A percentile compares a stretch with the other conserved stretches of the same genome.
Evolutionary conservation across 2,888 invertebrate species (phyloP).

Genomic region (Suillia variegata): DNA sequence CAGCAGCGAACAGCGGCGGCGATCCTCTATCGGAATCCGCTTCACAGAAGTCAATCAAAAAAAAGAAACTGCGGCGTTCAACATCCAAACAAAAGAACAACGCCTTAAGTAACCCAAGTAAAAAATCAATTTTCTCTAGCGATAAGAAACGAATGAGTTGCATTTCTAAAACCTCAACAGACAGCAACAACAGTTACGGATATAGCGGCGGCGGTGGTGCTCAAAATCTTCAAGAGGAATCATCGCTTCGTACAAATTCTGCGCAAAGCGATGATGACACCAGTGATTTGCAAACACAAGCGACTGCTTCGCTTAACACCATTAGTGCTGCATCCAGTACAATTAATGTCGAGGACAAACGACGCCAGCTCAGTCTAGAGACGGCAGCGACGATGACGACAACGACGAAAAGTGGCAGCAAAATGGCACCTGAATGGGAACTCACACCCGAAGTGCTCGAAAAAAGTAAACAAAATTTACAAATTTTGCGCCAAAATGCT

Average conservation of each 20-base stretch:
- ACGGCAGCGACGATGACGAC: too few relatives aligned
- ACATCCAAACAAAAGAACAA: conserved; percentile 36
- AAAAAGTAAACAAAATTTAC: conserved; percentile 60
- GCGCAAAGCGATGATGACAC: conserved; percentile 47
- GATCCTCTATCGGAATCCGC: conserved; percentile 6
- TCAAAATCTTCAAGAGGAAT: conserved; percentile 24
- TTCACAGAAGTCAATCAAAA: conserved; percentile 23
- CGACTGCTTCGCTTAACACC: conserved; percentile 17
- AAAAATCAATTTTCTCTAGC: conserved; percentile 41
- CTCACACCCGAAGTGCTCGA: conserved; percentile 49
- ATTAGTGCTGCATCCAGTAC: conserved; percentile 34
- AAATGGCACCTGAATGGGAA: neutral
- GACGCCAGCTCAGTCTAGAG: conserved; percentile 50
- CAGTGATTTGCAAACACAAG: conserved; percentile 25
- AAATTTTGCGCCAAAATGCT: conserved; percentile 52
- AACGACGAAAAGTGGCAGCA: too few relatives aligned
- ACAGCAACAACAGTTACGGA: conserved; percentile 55
- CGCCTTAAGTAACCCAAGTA: conserved; percentile 32
- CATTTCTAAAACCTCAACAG: conserved; percentile 60
- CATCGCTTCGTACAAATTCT: conserved; percentile 26
- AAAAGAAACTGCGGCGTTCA: conserved; percentile 33
- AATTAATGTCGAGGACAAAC: conserved; percentile 58
- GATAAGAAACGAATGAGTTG: conserved; percentile 59
- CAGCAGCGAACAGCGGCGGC: conserved; percentile 53
- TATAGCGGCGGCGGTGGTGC: conserved; percentile 21